A percentile compares a stretch with the other conserved stretches of the same genome.
These are phyloP conservation scores for Sciurus niger DNA, from an alignment of 2,113 vertebrate genomes.

Conservation along the genomic window DNA sequence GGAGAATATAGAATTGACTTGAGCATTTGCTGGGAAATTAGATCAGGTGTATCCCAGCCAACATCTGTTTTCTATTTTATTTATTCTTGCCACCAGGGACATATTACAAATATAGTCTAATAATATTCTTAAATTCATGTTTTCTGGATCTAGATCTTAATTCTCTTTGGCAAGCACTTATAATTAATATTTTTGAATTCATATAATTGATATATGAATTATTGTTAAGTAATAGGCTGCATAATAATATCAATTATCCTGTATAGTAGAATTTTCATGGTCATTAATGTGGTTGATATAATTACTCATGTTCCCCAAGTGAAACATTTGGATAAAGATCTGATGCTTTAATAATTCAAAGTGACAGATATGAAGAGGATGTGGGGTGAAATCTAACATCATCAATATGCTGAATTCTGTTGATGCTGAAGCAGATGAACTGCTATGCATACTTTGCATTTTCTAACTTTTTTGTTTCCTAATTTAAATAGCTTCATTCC, in stretches of 20 bases:
- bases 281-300: background rate
- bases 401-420: accelerated
- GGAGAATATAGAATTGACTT: background rate
- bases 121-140: background rate
- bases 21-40: background rate
- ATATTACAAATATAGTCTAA: background rate
- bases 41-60: no score
- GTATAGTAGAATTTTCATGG: background rate
- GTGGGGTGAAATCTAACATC: background rate
- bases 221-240: background rate
- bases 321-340: slow-evolving; percentile 16
- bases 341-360: background rate
- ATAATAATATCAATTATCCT: background rate
- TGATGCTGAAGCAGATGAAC: background rate
- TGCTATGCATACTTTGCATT: background rate
- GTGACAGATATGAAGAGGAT: background rate
- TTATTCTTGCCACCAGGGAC: background rate
- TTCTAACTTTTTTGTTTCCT: slow-evolving; percentile 11
- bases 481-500: slow-evolving; percentile 51
- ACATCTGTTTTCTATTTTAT: background rate
- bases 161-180: slow-evolving; percentile 30
- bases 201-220: background rate
- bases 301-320: background rate
- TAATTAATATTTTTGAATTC: slow-evolving; percentile 10
- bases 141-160: background rate